Base-by-base conservation (phyloP, 2,797 vertebrate genomes). In the Menidia menidia region DNA sequence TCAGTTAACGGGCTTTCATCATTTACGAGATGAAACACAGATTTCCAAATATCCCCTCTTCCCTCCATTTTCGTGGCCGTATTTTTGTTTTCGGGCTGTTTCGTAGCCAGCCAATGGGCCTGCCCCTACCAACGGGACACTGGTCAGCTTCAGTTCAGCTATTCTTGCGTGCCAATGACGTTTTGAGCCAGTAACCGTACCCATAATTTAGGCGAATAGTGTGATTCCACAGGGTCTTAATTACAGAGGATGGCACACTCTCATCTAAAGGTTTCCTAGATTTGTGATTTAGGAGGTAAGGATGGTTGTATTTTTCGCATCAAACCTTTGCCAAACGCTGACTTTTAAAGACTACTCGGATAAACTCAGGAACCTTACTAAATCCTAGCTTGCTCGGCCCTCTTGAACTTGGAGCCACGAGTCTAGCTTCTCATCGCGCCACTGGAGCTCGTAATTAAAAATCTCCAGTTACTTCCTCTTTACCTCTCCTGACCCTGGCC, bases 401-500 rank as follows among this genome's bases (percentile, higher is more conserved):
- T 81, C 75, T 78, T 86, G 68, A 79, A 82, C 77, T 78, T 2
- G 4, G 50, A 85, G 73, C 80, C 71, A 70, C 18, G 71, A 84
- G 81, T 53, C 32, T 68, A 81, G 73, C 69, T 82, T 71, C 85
- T 85, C 78, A 87, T 89, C 77, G 79, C 87, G 84, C 84, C 89
- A 83, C 85, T 89, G 85, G 87, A 88, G 87, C 88, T 87, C 80
- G 60, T 89, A 92, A 91, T 91, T 86, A 92, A 92, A 39, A 91
- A 87, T 89, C 80, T 90, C 82, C 68, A 78, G 80, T 91, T 92
- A 89, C 90, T 77, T 88, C 83, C 76, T 80, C 59, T 70, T 85
- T 88, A 88, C 84, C 86, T 88, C 80, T 55, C 25, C 71, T 91
- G 88, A 90, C 87, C 88, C 70, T 10, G 45, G 72, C 77, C 82